Evolutionary conservation across 2,113 vertebrate species (phyloP).

Genomic region (Cryptomyrus ogoouensis): DNA sequence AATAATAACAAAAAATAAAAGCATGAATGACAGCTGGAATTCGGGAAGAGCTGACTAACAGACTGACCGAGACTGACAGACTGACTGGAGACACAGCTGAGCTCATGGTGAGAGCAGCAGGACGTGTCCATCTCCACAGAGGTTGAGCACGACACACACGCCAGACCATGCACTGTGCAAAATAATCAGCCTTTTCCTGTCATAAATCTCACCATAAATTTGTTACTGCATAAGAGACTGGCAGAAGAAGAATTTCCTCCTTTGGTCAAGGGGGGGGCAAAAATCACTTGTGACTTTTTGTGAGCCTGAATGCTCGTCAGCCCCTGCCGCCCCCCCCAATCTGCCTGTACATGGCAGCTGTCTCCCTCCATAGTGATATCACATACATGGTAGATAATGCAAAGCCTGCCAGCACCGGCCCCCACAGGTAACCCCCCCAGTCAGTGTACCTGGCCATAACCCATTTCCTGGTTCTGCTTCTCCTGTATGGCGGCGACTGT

Average conservation of each 20-base stretch:
- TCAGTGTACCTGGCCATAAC: constrained; percentile 72
- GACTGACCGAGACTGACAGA: not conserved
- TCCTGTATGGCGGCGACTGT: constrained; percentile 84
- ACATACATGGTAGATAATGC: not conserved
- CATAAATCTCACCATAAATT: not conserved
- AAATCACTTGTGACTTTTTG: not conserved
- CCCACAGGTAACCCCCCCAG: not conserved
- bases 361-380: not conserved
- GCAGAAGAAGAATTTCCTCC: not conserved
- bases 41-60: not conserved
- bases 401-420: not conserved
- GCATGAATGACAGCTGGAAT: not conserved
- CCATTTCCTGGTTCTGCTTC: constrained; percentile 86
- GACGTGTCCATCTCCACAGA: not conserved
- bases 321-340: not conserved
- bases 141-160: not conserved
- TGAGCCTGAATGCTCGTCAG: not conserved
- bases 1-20: not conserved
- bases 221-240: not conserved
- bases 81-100: not conserved
- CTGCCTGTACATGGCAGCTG: not conserved
- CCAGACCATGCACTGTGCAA: not conserved
- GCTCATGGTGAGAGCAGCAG: not conserved
- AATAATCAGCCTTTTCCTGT: not conserved
- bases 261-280: constrained; percentile 20